These are phyloP conservation scores for Catharus fuscescens DNA, from an alignment of 2,113 vertebrate genomes.

Conservation along the genomic window DNA sequence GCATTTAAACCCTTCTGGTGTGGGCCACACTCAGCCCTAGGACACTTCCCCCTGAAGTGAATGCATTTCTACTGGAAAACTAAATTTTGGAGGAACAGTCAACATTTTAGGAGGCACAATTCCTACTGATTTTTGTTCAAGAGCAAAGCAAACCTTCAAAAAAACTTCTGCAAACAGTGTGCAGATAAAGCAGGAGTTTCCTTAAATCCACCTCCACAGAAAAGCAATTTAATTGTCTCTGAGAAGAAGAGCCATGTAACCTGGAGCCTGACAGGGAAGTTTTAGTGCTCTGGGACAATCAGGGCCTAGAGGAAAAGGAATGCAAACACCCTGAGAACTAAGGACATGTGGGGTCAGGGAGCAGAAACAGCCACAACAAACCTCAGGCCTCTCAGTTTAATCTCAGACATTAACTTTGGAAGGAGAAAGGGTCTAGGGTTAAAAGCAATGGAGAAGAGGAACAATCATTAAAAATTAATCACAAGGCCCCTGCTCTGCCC, in stretches of 20 bases:
- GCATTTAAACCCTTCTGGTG: neutral
- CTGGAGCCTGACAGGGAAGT: neutral
- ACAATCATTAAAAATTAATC: neutral
- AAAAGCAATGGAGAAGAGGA: neutral
- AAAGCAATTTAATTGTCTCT: neutral
- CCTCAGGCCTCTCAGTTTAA: neutral
- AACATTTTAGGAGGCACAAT: neutral
- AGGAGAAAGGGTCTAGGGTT: neutral
- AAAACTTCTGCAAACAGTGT: neutral
- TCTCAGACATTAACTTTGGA: neutral
- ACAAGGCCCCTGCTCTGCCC: neutral
- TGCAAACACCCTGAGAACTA: neutral
- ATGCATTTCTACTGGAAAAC: neutral
- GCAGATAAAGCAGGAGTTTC: neutral
- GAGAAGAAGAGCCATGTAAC: neutral
- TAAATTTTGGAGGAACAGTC: neutral
- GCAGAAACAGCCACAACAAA: neutral
- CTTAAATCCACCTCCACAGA: neutral
- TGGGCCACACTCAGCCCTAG: accelerated
- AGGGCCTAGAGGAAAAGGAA: neutral
- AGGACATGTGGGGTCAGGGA: neutral
- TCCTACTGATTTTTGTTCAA: neutral
- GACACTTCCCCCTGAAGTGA: neutral
- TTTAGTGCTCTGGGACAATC: neutral
- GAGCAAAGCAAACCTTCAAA: neutral